Percentiles rank a stretch among this genome's conserved stretches.
Conservation (phyloP, 2,113 vertebrate genomes). For the Pseudois nayaur region DNA sequence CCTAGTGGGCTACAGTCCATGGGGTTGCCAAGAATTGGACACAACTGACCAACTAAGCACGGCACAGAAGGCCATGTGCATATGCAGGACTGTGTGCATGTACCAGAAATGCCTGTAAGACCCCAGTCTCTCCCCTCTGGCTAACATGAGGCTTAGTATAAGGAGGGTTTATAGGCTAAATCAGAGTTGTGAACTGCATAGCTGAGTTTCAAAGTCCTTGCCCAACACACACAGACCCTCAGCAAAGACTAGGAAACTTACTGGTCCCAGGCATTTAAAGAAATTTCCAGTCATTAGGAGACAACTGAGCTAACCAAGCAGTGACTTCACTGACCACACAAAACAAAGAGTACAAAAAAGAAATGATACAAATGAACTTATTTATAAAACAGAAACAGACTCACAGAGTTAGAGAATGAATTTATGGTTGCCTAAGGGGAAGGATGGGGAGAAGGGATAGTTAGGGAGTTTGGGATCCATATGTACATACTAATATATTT, state of each 20-base stretch:
- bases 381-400: background rate
- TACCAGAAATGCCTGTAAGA: background rate
- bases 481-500: background rate
- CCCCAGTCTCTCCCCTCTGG: background rate
- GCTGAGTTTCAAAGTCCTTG: background rate
- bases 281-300: background rate
- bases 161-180: background rate
- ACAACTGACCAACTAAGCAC: background rate
- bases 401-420: background rate
- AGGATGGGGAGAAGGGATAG: background rate
- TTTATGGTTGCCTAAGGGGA: background rate
- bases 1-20: background rate
- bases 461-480: background rate
- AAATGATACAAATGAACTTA: background rate
- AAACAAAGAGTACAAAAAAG: background rate
- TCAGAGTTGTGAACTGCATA: background rate
- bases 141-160: background rate
- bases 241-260: background rate
- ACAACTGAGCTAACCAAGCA: background rate
- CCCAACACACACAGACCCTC: background rate
- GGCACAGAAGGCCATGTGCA: background rate
- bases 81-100: background rate
- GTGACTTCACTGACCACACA: background rate
- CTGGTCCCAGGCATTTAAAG: background rate
- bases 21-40: background rate